Evolutionary conservation across 2,888 invertebrate species (phyloP), one percentile per base, ranked within the genome.

Genomic region (Standfussiana lucernea): DNA sequence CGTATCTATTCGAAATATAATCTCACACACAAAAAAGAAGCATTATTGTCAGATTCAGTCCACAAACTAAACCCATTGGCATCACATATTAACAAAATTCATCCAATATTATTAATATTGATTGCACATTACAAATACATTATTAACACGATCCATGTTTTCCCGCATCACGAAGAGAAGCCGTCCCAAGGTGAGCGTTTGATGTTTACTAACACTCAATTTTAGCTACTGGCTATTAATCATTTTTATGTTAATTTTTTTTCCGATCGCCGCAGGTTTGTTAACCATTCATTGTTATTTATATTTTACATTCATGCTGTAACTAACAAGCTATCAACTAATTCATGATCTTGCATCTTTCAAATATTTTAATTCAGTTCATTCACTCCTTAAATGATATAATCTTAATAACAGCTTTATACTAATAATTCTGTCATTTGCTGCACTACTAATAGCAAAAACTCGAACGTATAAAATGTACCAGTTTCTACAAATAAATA

Each of bases 161-260:
- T 93, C 92, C 93, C 90, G 95, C 95, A 89, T 87, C 92, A 86
- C 91, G 91, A 91, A 96, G 95, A 93, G 93, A 92, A 79, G 91
- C 91, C 83, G 86, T 88, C 67, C 87, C 87, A 88, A 95, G 95
- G 95, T 95, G 92, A 94, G 94, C 88, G 73, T 81, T 86, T 81
- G 72, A 83, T 86, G 84, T 89, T 71, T 69, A 77, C 69, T 86
- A 82, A 84, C 78, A 82, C 65, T 71, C 50, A 50, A 47, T 77
- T 35, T 70, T 83, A 64, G 50, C 45, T 70, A 76, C 77, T 83
- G 78, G 67, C 74, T 81, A 65, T 75, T 73, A 72, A 78, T 77
- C 61, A 84, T 66, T 62, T 56, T 50, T 65, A 45, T 35, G 69
- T 80, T 70, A 1, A n/a, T 11, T 65, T 56, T 79, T 50, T 75